These are phyloP conservation scores for Conger conger DNA, from an alignment of 2,113 vertebrate species.

Conservation along the genomic window DNA sequence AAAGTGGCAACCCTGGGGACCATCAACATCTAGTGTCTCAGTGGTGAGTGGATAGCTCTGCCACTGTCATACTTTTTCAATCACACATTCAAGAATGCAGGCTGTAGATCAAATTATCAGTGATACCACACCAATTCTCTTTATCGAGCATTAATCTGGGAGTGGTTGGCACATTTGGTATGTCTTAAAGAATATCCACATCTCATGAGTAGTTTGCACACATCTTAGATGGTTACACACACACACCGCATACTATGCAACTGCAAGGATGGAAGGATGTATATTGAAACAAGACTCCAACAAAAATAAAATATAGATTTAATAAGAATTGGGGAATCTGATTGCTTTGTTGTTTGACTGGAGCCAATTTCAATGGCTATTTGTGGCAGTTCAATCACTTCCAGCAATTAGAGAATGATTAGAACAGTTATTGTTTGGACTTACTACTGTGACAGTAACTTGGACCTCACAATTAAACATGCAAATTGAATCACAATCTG, in stretches of 20 bases:
- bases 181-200: too few relatives aligned
- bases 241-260: background rate
- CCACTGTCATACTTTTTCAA: too few relatives aligned
- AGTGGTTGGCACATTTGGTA: too few relatives aligned
- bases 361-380: slow-evolving; percentile 12
- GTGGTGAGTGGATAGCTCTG: too few relatives aligned
- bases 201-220: too few relatives aligned
- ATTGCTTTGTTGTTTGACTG: background rate
- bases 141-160: too few relatives aligned
- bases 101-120: too few relatives aligned
- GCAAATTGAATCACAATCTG: background rate
- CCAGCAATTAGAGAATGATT: slow-evolving; percentile 13
- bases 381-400: slow-evolving; percentile 24
- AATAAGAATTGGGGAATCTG: slow-evolving; percentile 19
- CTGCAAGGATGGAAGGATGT: background rate
- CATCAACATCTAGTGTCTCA: too few relatives aligned
- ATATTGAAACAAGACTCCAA: background rate
- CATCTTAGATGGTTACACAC: too few relatives aligned
- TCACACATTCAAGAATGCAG: too few relatives aligned
- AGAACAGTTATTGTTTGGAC: slow-evolving; percentile 12
- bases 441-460: background rate
- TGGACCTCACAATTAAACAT: slow-evolving; percentile 9
- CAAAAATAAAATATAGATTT: background rate
- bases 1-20: too few relatives aligned
- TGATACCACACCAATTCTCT: too few relatives aligned